Conservation (phyloP, 2,888 invertebrate species). For the Asteroscopus sphinx region DNA sequence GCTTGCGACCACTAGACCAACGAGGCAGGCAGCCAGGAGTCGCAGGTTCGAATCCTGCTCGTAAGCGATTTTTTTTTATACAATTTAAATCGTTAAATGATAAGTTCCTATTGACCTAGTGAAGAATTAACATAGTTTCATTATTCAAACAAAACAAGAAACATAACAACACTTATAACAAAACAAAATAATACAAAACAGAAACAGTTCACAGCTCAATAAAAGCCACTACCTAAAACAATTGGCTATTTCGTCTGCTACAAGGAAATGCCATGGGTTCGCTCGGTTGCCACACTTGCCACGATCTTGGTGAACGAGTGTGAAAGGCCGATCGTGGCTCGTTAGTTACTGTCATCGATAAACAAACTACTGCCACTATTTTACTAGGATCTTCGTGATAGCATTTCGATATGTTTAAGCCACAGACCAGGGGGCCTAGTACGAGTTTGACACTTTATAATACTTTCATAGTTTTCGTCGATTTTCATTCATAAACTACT, state of each 20-base stretch:
- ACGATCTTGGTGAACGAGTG: constrained; percentile 35
- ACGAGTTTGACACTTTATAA: no score
- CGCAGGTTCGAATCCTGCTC: no score
- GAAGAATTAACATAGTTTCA: background rate
- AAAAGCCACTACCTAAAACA: constrained; percentile 15
- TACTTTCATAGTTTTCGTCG: no score
- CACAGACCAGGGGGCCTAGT: no score
- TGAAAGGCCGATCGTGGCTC: constrained; percentile 56
- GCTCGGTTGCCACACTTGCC: constrained; percentile 38
- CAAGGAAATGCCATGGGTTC: constrained; percentile 56
- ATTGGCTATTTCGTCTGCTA: constrained; percentile 10
- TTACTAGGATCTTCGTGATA: constrained; percentile 18
- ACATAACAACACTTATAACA: background rate
- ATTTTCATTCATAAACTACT: no score
- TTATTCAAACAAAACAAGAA: background rate
- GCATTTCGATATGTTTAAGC: constrained; percentile 1
- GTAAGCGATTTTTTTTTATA: no score
- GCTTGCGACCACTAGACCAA: no score
- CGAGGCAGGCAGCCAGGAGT: no score
- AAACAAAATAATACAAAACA: background rate
- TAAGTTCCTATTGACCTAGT: background rate
- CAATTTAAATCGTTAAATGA: no score
- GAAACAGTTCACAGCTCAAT: background rate
- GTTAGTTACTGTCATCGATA: constrained; percentile 52
- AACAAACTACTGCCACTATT: constrained; percentile 25